Evolutionary conservation across 2,888 invertebrate genomes (phyloP).

Genomic region (Scotopteryx bipunctaria): DNA sequence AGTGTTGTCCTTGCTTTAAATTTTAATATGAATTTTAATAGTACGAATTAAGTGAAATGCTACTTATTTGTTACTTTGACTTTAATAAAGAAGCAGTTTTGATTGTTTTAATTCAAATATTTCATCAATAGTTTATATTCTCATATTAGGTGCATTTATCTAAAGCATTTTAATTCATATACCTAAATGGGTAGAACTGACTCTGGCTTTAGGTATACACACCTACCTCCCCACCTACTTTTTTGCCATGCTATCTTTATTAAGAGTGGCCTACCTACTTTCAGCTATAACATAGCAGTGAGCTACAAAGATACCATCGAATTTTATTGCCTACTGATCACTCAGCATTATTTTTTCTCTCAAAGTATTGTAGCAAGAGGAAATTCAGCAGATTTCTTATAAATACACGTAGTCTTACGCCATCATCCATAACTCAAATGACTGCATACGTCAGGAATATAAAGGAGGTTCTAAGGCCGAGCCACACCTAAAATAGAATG

Average conservation of each 20-base stretch:
- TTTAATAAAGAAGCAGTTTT: too few relatives aligned
- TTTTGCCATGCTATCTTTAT: neutral
- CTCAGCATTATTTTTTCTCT: conserved; percentile 52
- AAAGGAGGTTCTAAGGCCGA: conserved; percentile 73
- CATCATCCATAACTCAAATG: conserved; percentile 80
- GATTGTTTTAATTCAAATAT: too few relatives aligned
- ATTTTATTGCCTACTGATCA: conserved; percentile 42
- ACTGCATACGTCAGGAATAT: conserved; percentile 79
- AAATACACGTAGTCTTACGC: conserved; percentile 71
- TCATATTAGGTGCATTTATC: too few relatives aligned
- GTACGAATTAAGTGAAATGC: too few relatives aligned
- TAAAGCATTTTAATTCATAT: too few relatives aligned
- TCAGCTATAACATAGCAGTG: neutral
- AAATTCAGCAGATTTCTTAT: conserved; percentile 68
- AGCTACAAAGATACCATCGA: conserved; percentile 24
- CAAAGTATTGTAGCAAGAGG: conserved; percentile 52
- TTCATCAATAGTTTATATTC: too few relatives aligned
- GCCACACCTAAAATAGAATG: conserved; percentile 79
- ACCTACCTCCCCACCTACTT: neutral
- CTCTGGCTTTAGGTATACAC: too few relatives aligned
- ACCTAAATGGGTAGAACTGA: too few relatives aligned
- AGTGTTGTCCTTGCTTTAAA: too few relatives aligned
- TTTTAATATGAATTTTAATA: too few relatives aligned
- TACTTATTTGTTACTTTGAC: too few relatives aligned
- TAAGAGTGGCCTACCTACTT: neutral